Conservation (phyloP, 1,140 invertebrate genomes). For the Drosophila melanogaster region DNA sequence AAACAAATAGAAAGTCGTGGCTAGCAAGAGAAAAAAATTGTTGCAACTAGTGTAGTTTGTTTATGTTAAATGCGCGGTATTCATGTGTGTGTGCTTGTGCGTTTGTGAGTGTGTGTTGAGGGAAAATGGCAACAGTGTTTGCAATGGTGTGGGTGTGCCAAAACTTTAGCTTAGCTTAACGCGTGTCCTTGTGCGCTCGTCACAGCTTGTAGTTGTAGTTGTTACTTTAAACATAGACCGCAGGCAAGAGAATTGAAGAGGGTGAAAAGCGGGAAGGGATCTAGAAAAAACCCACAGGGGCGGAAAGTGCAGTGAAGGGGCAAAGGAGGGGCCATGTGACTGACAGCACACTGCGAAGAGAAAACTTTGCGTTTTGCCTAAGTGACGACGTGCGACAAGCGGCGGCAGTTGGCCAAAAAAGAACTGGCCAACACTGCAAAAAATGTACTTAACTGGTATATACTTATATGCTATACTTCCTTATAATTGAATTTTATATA, state of each 20-base stretch:
- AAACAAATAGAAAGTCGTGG: slow-evolving; percentile 68
- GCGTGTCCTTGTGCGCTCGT: slow-evolving; percentile 63
- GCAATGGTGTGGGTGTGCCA: slow-evolving; percentile 51
- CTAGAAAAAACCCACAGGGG: neutral
- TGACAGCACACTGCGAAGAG: slow-evolving; percentile 47
- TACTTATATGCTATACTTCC: too few species aligned
- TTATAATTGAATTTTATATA: too few species aligned
- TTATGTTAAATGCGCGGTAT: slow-evolving; percentile 70
- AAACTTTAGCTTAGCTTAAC: slow-evolving; percentile 75
- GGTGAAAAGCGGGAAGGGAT: neutral
- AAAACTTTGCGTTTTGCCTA: slow-evolving; percentile 79
- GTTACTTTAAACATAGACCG: slow-evolving; percentile 66
- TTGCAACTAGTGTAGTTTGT: slow-evolving; percentile 69
- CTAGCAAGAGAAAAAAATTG: slow-evolving; percentile 31
- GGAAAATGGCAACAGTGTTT: slow-evolving; percentile 26
- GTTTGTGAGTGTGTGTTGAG: neutral
- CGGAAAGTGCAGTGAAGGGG: neutral
- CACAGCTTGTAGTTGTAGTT: slow-evolving; percentile 43
- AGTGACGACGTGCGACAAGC: slow-evolving; percentile 80
- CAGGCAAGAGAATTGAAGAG: slow-evolving; percentile 34
- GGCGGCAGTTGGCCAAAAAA: slow-evolving; percentile 44
- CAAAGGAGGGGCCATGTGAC: slow-evolving; percentile 13
- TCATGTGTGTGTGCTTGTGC: slow-evolving; percentile 23
- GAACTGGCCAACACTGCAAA: neutral
- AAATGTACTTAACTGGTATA: neutral